Percentiles rank a stretch among this genome's conserved stretches.
phyloP scores from a whole-genome alignment of 2,888 invertebrate species.

The Pediacus dermestoides region DNA sequence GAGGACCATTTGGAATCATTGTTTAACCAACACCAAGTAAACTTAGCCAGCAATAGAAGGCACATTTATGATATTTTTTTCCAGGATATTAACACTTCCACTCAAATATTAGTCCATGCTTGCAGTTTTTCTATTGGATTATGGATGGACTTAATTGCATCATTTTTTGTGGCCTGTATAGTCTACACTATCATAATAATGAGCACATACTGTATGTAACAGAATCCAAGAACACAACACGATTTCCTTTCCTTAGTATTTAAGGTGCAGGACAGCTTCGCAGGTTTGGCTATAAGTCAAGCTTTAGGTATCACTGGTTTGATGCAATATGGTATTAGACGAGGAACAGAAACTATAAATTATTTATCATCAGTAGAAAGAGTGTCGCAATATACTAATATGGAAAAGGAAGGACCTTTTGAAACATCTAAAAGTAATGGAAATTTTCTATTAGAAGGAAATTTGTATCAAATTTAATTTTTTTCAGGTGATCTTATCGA shows the following conservation, averaged over 20 bases:
- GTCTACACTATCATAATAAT: slow-evolving; percentile 60
- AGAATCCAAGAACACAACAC: too few relatives aligned
- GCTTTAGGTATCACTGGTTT: slow-evolving; percentile 69
- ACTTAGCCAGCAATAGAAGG: slow-evolving; percentile 52
- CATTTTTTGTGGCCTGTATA: slow-evolving; percentile 56
- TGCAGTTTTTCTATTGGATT: slow-evolving; percentile 61
- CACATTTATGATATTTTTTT: too few relatives aligned
- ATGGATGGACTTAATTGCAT: slow-evolving; percentile 60
- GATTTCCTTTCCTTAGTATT: slow-evolving; percentile 9
- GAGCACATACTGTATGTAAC: too few relatives aligned
- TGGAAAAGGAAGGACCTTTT: slow-evolving; percentile 60
- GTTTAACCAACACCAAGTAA: slow-evolving; percentile 67
- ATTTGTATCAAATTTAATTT: slow-evolving; percentile 1
- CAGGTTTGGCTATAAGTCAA: slow-evolving; percentile 67
- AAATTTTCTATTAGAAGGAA: too few relatives aligned
- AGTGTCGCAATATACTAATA: slow-evolving; percentile 67
- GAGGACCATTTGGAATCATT: slow-evolving; percentile 80
- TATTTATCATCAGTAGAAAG: slow-evolving; percentile 76
- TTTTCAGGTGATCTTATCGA: neutral
- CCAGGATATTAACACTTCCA: slow-evolving; percentile 57
- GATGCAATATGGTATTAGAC: slow-evolving; percentile 74
- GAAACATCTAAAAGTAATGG: neutral
- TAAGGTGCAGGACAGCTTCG: slow-evolving; percentile 48
- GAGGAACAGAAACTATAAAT: slow-evolving; percentile 68
- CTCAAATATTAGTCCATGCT: slow-evolving; percentile 56